Percentiles rank a stretch among this genome's conserved stretches.
Evolutionary conservation across 2,113 vertebrate species (phyloP).

Genomic region (Cryptomyrus ogoouensis): DNA sequence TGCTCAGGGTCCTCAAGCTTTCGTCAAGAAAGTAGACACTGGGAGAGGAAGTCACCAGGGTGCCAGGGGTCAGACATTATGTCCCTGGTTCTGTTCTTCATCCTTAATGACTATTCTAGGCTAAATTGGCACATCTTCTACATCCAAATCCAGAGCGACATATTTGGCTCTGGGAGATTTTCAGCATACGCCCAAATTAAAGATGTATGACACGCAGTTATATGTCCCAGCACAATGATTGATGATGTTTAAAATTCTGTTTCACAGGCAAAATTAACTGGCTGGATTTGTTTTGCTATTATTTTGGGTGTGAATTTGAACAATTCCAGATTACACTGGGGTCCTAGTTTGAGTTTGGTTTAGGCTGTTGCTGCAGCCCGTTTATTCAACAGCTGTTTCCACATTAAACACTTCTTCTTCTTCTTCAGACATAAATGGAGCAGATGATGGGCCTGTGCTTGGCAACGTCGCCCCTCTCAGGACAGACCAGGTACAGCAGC

Average conservation of each 20-base stretch:
- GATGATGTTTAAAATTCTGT: background rate
- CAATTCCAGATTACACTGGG: background rate
- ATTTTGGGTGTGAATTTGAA: background rate
- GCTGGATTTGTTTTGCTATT: background rate
- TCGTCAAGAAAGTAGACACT: background rate
- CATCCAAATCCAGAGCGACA: background rate
- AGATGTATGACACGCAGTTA: background rate
- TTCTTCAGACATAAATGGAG: conserved; percentile 36
- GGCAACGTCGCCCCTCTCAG: conserved; percentile 61
- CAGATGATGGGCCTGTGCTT: background rate
- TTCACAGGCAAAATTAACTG: background rate
- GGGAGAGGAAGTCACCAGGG: background rate
- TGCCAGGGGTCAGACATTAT: background rate
- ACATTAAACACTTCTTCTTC: background rate
- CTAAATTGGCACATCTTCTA: background rate
- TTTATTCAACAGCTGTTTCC: background rate
- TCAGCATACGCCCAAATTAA: background rate
- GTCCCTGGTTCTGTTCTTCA: background rate
- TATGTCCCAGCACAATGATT: background rate
- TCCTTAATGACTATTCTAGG: background rate
- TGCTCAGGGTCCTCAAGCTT: background rate
- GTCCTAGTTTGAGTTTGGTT: background rate
- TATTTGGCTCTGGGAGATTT: background rate
- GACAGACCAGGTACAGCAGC: conserved; percentile 47
- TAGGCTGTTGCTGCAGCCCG: background rate